Evolutionary conservation across 2,888 invertebrate genomes (phyloP).

Genomic region (Drosophila borborema): DNA sequence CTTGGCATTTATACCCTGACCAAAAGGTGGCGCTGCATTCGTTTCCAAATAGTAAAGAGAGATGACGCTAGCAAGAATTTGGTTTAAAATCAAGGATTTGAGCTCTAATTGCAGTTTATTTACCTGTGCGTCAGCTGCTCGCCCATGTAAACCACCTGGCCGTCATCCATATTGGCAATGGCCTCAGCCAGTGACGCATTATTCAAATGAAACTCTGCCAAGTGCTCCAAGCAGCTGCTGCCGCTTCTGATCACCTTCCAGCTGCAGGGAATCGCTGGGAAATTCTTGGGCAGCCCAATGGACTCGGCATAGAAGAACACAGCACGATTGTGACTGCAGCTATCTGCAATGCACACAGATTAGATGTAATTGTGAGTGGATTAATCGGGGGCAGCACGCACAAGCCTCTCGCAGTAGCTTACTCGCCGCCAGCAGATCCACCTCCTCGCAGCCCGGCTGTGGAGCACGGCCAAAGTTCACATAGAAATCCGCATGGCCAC

Average conservation of each 20-base stretch:
- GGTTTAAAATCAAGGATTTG: not conserved
- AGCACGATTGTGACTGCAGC: slow-evolving; percentile 84
- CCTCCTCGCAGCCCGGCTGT: slow-evolving; percentile 83
- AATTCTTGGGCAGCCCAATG: slow-evolving; percentile 78
- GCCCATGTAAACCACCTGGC: slow-evolving; percentile 80
- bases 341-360: slow-evolving; percentile 53
- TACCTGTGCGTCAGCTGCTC: slow-evolving; percentile 80
- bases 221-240: slow-evolving; percentile 24
- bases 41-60: slow-evolving; percentile 82
- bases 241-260: slow-evolving; percentile 60
- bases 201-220: not conserved
- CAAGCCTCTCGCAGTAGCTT: slow-evolving; percentile 76
- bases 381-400: slow-evolving; percentile 48
- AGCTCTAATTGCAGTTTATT: slow-evolving; percentile 1
- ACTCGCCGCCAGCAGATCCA: slow-evolving; percentile 80
- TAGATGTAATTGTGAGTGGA: too few relatives aligned
- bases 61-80: slow-evolving; percentile 64
- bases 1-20: slow-evolving; percentile 63
- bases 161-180: slow-evolving; percentile 19
- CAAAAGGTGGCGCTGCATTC: slow-evolving; percentile 82
- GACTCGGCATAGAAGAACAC: slow-evolving; percentile 83
- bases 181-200: not conserved
- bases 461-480: slow-evolving; percentile 81
- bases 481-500: slow-evolving; percentile 84
- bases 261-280: slow-evolving; percentile 80